A percentile compares a stretch with the other conserved stretches of the same genome.
Conservation (phyloP, 2,113 vertebrate genomes). For the Thalassarche chlororhynchos region DNA sequence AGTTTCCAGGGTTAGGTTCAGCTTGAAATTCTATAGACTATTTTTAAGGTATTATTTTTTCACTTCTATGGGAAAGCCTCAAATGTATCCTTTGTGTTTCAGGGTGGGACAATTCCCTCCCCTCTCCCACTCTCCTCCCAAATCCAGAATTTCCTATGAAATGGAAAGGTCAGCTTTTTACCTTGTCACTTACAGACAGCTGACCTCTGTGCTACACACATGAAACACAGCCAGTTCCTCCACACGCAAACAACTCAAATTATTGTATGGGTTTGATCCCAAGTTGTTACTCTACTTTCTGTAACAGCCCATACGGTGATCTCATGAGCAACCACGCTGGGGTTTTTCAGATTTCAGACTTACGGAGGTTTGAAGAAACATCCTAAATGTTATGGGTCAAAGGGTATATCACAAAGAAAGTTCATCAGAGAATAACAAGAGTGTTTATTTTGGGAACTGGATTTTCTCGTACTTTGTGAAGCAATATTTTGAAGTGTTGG, state of each 20-base stretch:
- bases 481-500: not conserved
- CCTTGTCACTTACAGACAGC: not conserved
- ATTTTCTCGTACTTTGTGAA: not conserved
- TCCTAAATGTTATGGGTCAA: not conserved
- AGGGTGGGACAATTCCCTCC: not conserved
- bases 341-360: not conserved
- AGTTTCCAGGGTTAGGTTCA: not conserved
- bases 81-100: not conserved
- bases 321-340: not conserved
- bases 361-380: not conserved
- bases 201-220: not conserved
- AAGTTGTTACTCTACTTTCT: not conserved
- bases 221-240: not conserved
- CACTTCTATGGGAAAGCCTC: not conserved
- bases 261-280: not conserved
- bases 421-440: not conserved
- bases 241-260: not conserved
- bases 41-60: not conserved
- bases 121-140: not conserved
- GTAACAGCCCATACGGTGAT: not conserved
- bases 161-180: not conserved
- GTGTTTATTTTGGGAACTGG: not conserved
- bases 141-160: not conserved
- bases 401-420: not conserved
- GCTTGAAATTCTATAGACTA: not conserved